Evolutionary conservation across 2,888 invertebrate species (phyloP).

Genomic region (Morinoia aosen): DNA sequence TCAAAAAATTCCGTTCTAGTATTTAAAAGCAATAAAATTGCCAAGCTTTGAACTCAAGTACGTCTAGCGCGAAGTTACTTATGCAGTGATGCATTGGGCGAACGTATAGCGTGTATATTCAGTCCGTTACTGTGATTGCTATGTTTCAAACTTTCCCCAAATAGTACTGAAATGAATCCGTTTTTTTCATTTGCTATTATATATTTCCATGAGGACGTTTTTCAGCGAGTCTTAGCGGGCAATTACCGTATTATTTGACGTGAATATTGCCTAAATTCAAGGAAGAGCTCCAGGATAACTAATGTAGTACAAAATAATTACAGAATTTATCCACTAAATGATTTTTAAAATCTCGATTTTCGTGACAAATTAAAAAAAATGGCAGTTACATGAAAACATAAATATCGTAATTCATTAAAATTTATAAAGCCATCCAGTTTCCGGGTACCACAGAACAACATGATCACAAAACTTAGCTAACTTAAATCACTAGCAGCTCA

Average conservation of each 20-base stretch:
- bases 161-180: not conserved
- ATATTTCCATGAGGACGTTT: not conserved
- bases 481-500: too few species aligned
- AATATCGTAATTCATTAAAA: not conserved
- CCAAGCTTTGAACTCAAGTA: not conserved
- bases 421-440: not conserved
- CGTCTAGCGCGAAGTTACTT: not conserved
- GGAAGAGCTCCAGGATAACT: not conserved
- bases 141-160: not conserved
- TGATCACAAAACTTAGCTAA: too few species aligned
- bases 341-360: not conserved
- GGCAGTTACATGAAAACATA: not conserved
- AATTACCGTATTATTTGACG: not conserved
- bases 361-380: not conserved
- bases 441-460: too few species aligned
- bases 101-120: not conserved
- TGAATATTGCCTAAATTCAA: not conserved
- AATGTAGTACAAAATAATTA: not conserved
- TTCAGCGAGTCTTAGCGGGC: not conserved
- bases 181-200: not conserved
- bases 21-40: not conserved
- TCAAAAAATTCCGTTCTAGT: not conserved
- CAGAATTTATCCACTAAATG: not conserved
- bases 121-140: not conserved
- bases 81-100: not conserved